Evolutionary conservation across 1,140 invertebrate species (phyloP).

Genomic region (Lepidurus apus): DNA sequence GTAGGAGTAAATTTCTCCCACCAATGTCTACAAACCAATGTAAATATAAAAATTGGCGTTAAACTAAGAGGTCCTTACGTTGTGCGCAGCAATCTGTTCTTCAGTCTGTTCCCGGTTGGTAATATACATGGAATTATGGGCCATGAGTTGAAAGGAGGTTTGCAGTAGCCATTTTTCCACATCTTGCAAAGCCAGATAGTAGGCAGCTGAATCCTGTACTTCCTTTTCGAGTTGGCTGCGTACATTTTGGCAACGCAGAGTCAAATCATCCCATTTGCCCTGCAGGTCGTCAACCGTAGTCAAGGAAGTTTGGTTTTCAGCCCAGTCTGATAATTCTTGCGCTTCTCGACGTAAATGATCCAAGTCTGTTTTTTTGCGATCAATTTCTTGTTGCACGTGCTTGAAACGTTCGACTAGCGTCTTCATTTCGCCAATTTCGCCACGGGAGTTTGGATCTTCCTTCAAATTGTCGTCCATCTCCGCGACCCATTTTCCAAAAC

Average conservation of each 20-base stretch:
- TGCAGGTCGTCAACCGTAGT: constrained; percentile 54
- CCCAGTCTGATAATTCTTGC: constrained; percentile 61
- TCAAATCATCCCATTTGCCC: constrained; percentile 58
- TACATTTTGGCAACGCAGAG: constrained; percentile 51
- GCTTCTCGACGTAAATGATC: constrained; percentile 65
- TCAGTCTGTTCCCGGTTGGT: constrained; percentile 83
- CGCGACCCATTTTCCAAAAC: constrained; percentile 63
- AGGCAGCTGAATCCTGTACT: constrained; percentile 76
- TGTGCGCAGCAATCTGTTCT: constrained; percentile 82
- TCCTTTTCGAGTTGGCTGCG: constrained; percentile 64
- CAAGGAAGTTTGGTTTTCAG: constrained; percentile 49
- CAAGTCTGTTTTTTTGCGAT: constrained; percentile 63
- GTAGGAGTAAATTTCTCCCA: constrained; percentile 81
- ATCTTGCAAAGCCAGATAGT: constrained; percentile 83
- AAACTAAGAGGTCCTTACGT: constrained; percentile 45
- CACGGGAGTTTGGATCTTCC: constrained; percentile 60
- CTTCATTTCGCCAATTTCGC: constrained; percentile 84
- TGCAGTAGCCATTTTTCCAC: constrained; percentile 92
- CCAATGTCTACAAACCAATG: constrained; percentile 48
- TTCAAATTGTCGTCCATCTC: constrained; percentile 49
- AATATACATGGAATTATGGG: constrained; percentile 89
- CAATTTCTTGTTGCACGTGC: constrained; percentile 67
- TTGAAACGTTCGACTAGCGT: constrained; percentile 74
- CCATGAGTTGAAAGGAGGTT: constrained; percentile 92
- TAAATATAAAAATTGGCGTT: not conserved